phyloP scores from a whole-genome alignment of 64 coral and sea anemone genomes.

The Stichodactyla mertensii region DNA sequence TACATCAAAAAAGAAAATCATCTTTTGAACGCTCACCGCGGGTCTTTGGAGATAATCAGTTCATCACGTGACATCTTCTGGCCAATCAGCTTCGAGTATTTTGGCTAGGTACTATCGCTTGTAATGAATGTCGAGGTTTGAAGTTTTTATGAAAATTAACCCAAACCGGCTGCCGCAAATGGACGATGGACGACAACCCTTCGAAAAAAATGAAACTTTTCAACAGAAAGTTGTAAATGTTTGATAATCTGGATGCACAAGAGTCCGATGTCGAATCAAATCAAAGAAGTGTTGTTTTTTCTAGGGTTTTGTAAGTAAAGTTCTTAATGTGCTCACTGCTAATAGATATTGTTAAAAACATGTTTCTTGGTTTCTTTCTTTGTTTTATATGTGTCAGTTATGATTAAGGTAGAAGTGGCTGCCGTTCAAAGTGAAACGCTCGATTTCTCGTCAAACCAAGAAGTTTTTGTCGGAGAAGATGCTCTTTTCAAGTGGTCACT shows the following conservation, averaged over 20 bases:
- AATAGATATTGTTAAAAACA: not conserved
- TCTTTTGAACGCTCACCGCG: not conserved
- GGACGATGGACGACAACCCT: not conserved
- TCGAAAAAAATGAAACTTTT: not conserved
- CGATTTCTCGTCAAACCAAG: not conserved
- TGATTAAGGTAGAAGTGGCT: not conserved
- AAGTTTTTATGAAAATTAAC: slow-evolving; percentile 9
- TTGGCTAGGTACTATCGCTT: not conserved
- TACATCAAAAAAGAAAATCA: not conserved
- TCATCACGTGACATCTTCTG: not conserved
- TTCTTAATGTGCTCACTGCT: not conserved
- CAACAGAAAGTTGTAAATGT: too few relatives aligned
- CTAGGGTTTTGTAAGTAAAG: not conserved
- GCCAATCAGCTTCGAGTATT: not conserved
- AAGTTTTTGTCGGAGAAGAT: slow-evolving; percentile 18
- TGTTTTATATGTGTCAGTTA: not conserved
- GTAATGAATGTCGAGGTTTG: not conserved
- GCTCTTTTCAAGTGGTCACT: slow-evolving; percentile 5
- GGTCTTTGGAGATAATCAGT: not conserved
- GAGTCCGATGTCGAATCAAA: not conserved
- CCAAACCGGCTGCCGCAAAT: not conserved
- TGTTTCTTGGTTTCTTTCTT: not conserved
- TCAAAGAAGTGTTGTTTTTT: not conserved
- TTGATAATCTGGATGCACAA: too few relatives aligned
- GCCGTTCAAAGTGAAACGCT: not conserved